Evolutionary conservation across 2,113 vertebrate species (phyloP), one percentile per base, ranked within the genome.

Genomic region (Numenius arquata): DNA sequence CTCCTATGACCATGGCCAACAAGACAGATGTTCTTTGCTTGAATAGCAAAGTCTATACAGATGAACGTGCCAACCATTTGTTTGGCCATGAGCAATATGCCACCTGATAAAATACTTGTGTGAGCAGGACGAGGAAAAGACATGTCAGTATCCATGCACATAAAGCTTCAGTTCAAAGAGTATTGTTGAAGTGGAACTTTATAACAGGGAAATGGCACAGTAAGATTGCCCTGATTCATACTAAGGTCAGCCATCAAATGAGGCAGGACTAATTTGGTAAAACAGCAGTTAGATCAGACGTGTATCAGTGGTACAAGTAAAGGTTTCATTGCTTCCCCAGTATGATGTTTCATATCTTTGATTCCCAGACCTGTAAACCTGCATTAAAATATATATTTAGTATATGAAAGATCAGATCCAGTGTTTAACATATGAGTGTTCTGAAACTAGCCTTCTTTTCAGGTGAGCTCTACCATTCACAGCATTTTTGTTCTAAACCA

Each of bases 1-100:
- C 29, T 73, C 45, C 55, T 47, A 8, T 63, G 86, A 90, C 38
- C 32, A 55, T 2, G 5, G 73, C 80, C 73, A 89, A 73, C 48
- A 61, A 67, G 89, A 78, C 80, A 88, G 79, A 84, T 84, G 73
- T 95, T 90, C 79, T 93, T 89, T 84, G 75, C 80, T 71, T 93
- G 91, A 74, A 77, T 6, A 95, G 76, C 83, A 59, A 92, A 77
- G 63, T 80, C 79, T 71, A 8, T 47, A n/a, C 68, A 84, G 79
- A 70, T 18, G 32, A 47, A 22, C 36, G 38, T 63, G 47, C 76
- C 91, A 89, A 40, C 80, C 52, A 29, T 92, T 90, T 95, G 67
- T 93, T 96, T 92, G 72, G 38, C 72, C 56, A 15, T 27, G 38
- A 93, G 76, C 79, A 86, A 47, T 82, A 79, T 75, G 70, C 52